A percentile compares a stretch with the other conserved stretches of the same genome.
Conservation (phyloP, 2,797 vertebrate genomes). For the Glossophaga mutica region DNA sequence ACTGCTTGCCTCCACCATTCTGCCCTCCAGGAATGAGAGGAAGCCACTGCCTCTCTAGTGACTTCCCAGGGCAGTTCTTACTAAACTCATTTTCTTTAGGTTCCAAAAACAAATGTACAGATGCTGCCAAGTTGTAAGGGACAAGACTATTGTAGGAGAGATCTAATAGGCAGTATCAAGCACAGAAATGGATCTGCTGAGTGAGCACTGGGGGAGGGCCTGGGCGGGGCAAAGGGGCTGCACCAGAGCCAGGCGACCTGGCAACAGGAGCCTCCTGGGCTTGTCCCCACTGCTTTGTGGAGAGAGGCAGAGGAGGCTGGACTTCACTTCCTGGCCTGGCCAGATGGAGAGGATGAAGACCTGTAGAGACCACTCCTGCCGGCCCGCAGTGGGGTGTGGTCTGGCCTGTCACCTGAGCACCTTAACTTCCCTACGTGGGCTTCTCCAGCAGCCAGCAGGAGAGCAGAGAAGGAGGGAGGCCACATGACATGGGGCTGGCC, state of each 20-base stretch:
- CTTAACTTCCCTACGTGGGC: neutral
- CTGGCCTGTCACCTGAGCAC: neutral
- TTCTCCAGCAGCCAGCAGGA: neutral
- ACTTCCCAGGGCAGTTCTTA: neutral
- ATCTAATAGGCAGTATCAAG: neutral
- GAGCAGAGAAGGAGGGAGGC: neutral
- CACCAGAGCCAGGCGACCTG: neutral
- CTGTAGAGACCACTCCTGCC: neutral
- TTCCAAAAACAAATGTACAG: neutral
- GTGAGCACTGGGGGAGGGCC: neutral
- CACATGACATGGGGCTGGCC: neutral
- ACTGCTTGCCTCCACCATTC: neutral
- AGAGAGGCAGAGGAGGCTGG: neutral
- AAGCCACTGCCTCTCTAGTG: neutral
- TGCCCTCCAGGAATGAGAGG: neutral
- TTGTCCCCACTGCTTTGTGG: neutral
- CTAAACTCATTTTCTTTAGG: neutral
- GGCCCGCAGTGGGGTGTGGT: fast-evolving
- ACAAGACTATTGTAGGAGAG: neutral
- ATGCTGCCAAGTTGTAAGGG: neutral
- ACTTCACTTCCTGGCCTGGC: neutral
- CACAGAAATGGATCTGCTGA: neutral
- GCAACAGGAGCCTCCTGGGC: neutral
- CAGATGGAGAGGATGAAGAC: neutral
- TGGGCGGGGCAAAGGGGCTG: neutral